These are phyloP conservation scores for Tyria jacobaeae DNA, from an alignment of 2,888 invertebrate genomes.

Conservation along the genomic window DNA sequence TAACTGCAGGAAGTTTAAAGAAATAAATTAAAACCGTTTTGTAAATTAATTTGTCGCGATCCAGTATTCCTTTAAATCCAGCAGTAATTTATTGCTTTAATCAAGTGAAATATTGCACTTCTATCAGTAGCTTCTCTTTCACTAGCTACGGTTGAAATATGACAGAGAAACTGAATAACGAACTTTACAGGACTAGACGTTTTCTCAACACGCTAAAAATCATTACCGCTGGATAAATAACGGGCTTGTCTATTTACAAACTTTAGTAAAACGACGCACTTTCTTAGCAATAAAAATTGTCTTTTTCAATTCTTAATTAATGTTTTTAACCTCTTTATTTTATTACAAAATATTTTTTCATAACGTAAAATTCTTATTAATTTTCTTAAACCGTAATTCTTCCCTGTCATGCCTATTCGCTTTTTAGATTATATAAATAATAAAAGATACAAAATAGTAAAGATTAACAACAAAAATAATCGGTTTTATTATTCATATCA, in stretches of 20 bases:
- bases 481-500: no score
- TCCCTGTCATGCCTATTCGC: no score
- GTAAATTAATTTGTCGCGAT: neutral
- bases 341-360: no score
- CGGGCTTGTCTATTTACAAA: slow-evolving; percentile 35
- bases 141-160: slow-evolving; percentile 40
- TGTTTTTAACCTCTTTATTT: slow-evolving; percentile 28
- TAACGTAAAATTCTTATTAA: no score
- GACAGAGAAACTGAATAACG: slow-evolving; percentile 36
- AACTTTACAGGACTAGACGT: slow-evolving; percentile 29
- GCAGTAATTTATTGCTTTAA: slow-evolving; percentile 43
- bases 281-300: slow-evolving; percentile 27
- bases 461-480: no score
- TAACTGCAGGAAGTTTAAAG: no score
- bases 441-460: no score
- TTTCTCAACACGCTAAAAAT: slow-evolving; percentile 34
- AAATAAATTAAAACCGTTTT: neutral
- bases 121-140: no score
- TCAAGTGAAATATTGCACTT: slow-evolving; percentile 50
- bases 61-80: slow-evolving; percentile 14
- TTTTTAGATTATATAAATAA: no score
- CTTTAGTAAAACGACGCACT: slow-evolving; percentile 17
- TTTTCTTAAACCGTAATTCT: slow-evolving; percentile 22
- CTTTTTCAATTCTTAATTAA: slow-evolving; percentile 30
- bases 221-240: slow-evolving; percentile 45